Base-by-base conservation (phyloP, 2,113 vertebrate species). In the Choloepus hoffmanni region DNA sequence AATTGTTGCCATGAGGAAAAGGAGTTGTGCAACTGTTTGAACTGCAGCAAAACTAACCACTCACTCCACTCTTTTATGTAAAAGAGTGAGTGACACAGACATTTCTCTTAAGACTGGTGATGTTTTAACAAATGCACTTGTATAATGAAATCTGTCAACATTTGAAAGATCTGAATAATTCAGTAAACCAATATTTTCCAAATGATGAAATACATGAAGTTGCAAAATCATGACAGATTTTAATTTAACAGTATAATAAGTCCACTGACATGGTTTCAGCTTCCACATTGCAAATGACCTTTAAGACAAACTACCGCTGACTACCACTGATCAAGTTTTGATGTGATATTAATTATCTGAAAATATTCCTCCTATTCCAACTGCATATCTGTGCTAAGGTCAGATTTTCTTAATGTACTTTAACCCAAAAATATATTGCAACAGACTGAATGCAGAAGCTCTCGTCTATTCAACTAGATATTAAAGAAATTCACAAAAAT, bases 161-260 rank as follows among this genome's bases (percentile, higher is more conserved):
- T 77, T 62, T 87, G 23, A 30, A 94, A 65, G 50, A 74, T 79
- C 67, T 72, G 13, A 7, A 58, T 55, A 93, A 91, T 24, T 95
- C 30, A 33, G 50, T 81, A 68, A 94, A 78, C 67, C 72, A 78
- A 0, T 92, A 91, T 89, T 82, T 92, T 85, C 70, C 50, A 97
- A 93, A 18, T 92, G 70, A 84, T 14, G 10, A 48, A 86, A 60
- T 55, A 28, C 9, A 50, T 81, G 58, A 81, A 81, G 16, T 77
- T 72, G 90, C 5, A 90, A 77, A 77, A 53, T 77, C 11, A 53
- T 53, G 26, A 60, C 12, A 93, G 53, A 94, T 84, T 63, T 74
- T 87, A 92, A 77, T 60, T 26, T 55, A 63, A 92, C 2, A 85
- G 5, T 72, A 55, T 18, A 92, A 96, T 76, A 90, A 60, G n/a